Percentiles rank a stretch among this genome's conserved stretches.
These are phyloP conservation scores for Galago senegalensis DNA, from an alignment of 2,797 vertebrate genomes.

Conservation along the genomic window DNA sequence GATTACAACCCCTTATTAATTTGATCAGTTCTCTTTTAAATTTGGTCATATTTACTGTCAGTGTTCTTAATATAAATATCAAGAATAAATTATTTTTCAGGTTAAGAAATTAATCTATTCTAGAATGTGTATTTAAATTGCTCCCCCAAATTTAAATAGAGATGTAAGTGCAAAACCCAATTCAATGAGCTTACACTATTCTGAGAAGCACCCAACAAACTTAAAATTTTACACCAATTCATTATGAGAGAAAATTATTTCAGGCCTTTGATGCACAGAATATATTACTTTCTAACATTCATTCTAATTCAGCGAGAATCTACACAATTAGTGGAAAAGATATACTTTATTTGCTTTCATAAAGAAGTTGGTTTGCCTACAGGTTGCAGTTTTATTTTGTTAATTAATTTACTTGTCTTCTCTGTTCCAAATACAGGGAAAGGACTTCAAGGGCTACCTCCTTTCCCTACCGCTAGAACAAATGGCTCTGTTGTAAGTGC, in stretches of 20 bases:
- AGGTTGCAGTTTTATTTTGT: background rate
- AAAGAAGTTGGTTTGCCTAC: background rate
- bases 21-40: slow-evolving; percentile 18
- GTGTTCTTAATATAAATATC: background rate
- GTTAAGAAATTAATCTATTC: background rate
- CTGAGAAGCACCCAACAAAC: too few species aligned
- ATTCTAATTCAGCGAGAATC: too few species aligned
- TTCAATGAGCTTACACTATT: background rate
- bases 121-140: background rate
- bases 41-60: background rate
- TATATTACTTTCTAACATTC: background rate
- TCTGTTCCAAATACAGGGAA: background rate
- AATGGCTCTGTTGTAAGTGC: too few species aligned
- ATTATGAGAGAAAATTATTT: too few species aligned
- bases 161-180: background rate
- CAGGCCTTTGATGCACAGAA: background rate
- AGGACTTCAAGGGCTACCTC: background rate
- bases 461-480: too few species aligned
- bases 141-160: background rate
- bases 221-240: too few species aligned
- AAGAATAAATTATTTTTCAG: background rate
- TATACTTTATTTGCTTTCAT: background rate
- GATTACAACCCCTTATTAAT: background rate
- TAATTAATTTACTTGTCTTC: background rate
- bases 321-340: background rate